phyloP scores from a whole-genome alignment of 2,888 invertebrate genomes.

The Phortica okadai region DNA sequence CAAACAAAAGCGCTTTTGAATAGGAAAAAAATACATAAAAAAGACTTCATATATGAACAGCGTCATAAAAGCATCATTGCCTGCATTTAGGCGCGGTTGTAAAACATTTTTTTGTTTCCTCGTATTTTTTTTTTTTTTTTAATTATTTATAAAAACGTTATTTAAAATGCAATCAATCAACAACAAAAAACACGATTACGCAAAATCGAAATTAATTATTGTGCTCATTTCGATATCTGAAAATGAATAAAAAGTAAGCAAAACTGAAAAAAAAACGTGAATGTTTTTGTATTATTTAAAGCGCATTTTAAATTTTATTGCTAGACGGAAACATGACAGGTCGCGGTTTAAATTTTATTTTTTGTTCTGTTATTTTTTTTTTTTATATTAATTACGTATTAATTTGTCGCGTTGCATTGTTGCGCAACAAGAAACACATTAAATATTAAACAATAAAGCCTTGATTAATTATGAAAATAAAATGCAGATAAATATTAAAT shows the following conservation, averaged over 20 bases:
- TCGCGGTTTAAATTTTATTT: slow-evolving; percentile 8
- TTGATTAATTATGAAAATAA: slow-evolving; percentile 29
- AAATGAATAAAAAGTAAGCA: background rate
- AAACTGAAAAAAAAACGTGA: background rate
- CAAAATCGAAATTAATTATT: slow-evolving; percentile 60
- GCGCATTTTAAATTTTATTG: background rate
- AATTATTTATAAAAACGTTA: slow-evolving; percentile 42
- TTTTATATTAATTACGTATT: slow-evolving; percentile 46
- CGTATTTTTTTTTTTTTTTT: background rate
- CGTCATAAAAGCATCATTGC: slow-evolving; percentile 2
- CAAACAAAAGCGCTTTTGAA: too few species aligned
- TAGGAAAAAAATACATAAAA: background rate
- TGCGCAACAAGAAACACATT: background rate
- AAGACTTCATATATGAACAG: background rate
- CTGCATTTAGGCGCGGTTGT: slow-evolving; percentile 40
- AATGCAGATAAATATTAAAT: slow-evolving; percentile 48
- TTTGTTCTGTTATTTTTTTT: slow-evolving; percentile 35
- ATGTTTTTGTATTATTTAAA: background rate
- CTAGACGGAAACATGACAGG: slow-evolving; percentile 4
- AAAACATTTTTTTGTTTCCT: background rate
- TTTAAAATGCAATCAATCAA: slow-evolving; percentile 61
- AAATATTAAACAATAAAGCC: too few species aligned
- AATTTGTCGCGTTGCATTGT: slow-evolving; percentile 11
- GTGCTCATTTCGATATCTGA: slow-evolving; percentile 31
- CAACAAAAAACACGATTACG: slow-evolving; percentile 32